Evolutionary conservation across 1,140 invertebrate species (phyloP), one percentile per base, ranked within the genome.

Genomic region (Sycobia sp.): DNA sequence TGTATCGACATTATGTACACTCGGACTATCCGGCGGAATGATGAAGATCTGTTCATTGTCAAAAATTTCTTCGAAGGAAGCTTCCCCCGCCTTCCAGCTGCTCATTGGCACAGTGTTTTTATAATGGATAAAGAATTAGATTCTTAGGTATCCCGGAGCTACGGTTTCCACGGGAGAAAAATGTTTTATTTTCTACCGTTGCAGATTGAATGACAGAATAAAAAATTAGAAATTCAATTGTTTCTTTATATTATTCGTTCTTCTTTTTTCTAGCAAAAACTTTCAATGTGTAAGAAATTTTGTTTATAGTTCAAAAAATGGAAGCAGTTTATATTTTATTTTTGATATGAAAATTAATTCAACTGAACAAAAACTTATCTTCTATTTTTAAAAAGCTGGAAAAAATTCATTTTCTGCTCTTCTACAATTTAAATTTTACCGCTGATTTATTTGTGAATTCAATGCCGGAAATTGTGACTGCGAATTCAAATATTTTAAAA

Each of bases 81-180:
- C 34, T 16, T 57, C 41, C 4, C 25, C 47, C 18, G 39, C 14
- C 16, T 23, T 55, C 54, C 62, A 53, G 49, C 14, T 54, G 62
- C 55, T 53, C 62, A 58, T 59, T 22, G 23, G 50, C 39, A 56
- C 60, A 49, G 53, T 41, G 60, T 39, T 53, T 51, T 56, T 50
- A 50, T 25, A 41, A 38, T 32, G 41, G 16, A 18, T 20, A 20
- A 39, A 41, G 58, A 65, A 65, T 65, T 65, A 65, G 61, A 22
- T 61, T 63, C 44, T 55, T 10, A 9, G 50, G 66, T 72, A 69
- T 68, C 71, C 69, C 58, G 62, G 64, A 73, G 70, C 67, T 67
- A 73, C 69, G 51, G 67, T 74, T 70, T 73, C 69, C 57, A 68
- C 66, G 67, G 62, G 67, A 49, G 53, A 23, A 63, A 69, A 71